Percentiles rank a stretch among this genome's conserved stretches.
Conservation (phyloP, 2,113 vertebrate species). For the Nothocercus julius region DNA sequence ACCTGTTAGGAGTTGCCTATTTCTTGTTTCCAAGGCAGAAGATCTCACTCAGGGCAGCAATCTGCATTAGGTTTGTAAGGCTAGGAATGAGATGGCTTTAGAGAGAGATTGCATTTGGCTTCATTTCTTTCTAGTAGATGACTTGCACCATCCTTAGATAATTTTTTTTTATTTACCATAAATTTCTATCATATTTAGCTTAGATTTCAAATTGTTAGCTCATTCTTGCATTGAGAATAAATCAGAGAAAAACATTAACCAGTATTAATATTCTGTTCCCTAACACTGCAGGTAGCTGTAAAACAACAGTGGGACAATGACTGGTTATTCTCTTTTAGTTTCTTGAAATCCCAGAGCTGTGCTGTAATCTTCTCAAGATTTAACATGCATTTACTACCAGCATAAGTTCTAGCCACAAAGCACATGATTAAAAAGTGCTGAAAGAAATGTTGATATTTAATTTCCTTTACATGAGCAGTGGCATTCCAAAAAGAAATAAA, state of each 20-base stretch:
- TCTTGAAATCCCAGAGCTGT: conserved; percentile 12
- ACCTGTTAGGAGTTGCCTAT: background rate
- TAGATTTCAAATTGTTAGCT: background rate
- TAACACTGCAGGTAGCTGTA: background rate
- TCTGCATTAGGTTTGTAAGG: background rate
- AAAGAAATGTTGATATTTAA: conserved; percentile 68
- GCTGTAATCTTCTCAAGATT: conserved; percentile 10
- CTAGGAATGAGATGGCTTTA: background rate
- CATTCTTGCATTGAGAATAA: background rate
- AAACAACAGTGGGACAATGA: background rate
- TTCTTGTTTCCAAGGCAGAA: background rate
- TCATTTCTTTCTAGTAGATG: background rate
- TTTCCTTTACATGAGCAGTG: conserved; percentile 60
- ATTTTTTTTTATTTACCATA: too few species aligned
- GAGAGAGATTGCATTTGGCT: background rate
- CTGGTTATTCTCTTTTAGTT: conserved; percentile 25
- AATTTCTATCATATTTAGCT: background rate
- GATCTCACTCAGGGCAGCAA: background rate
- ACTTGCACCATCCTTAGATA: background rate
- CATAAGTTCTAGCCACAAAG: conserved; percentile 21
- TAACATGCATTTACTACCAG: conserved; percentile 15
- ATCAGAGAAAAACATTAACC: background rate
- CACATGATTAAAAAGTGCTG: conserved; percentile 62
- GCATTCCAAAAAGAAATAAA: conserved; percentile 46
- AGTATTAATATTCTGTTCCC: conserved; percentile 9